A percentile compares a stretch with the other conserved stretches of the same genome.
phyloP scores from a whole-genome alignment of 1,140 invertebrate species.

The Papilio polytes region DNA sequence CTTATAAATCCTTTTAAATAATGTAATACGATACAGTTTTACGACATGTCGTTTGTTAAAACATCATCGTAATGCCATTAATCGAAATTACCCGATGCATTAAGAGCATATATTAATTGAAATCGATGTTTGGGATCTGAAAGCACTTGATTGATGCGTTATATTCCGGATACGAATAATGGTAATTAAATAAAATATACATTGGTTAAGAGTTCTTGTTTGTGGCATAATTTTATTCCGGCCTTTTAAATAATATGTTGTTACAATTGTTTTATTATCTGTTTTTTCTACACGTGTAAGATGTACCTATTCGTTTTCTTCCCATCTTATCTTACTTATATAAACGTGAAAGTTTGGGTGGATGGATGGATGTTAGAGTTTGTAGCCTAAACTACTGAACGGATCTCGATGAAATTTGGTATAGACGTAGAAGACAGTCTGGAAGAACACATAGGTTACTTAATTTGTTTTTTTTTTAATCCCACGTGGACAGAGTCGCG shows the following conservation, averaged over 20 bases:
- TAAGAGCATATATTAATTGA: constrained; percentile 16
- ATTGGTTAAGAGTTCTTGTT: neutral
- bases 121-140: constrained; percentile 15
- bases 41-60: neutral
- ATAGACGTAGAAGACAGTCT: no score
- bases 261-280: neutral
- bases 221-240: neutral
- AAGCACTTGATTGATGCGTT: neutral
- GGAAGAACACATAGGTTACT: no score
- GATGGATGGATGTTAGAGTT: no score
- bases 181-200: neutral
- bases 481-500: no score
- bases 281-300: neutral
- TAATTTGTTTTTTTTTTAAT: no score
- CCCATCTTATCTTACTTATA: no score
- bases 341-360: no score
- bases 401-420: no score
- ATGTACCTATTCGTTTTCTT: no score
- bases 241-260: no score
- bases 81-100: constrained; percentile 25
- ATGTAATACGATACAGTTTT: neutral
- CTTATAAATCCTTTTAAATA: neutral
- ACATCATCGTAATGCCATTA: constrained; percentile 9
- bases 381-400: no score
- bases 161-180: neutral